These are phyloP conservation scores for Threskiornis aethiopicus DNA, from an alignment of 2,797 vertebrate genomes.

Conservation along the genomic window DNA sequence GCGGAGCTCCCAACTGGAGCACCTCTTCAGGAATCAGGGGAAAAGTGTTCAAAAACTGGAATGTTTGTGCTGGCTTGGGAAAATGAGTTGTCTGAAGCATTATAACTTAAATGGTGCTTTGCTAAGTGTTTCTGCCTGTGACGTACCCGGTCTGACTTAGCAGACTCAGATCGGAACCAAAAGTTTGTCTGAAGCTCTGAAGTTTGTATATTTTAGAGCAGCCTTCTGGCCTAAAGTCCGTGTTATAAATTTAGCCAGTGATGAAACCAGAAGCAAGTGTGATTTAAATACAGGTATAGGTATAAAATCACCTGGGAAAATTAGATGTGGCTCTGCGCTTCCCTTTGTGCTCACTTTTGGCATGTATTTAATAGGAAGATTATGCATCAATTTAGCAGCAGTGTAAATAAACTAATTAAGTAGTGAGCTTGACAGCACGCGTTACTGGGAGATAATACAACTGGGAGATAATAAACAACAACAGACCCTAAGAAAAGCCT, in stretches of 20 bases:
- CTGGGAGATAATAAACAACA: not conserved
- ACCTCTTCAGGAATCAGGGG: not conserved
- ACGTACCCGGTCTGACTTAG: not conserved
- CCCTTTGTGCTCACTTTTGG: not conserved
- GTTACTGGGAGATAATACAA: not conserved
- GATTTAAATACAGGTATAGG: not conserved
- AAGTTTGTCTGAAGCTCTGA: not conserved
- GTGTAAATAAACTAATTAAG: constrained; percentile 49
- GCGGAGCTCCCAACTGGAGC: not conserved
- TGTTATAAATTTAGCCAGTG: not conserved
- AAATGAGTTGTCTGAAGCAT: not conserved
- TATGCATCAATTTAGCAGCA: not conserved
- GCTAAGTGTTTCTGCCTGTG: not conserved
- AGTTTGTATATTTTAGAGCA: not conserved
- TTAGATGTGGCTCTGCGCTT: not conserved
- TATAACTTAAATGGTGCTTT: not conserved
- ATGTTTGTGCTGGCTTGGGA: not conserved
- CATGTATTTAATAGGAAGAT: not conserved
- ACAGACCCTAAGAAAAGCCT: not conserved
- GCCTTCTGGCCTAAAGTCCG: not conserved
- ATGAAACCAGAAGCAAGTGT: not conserved
- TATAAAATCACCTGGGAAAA: not conserved
- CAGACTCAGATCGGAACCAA: not conserved
- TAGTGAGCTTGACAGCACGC: not conserved
- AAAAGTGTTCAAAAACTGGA: not conserved